Evolutionary conservation across 2,888 invertebrate species (phyloP).

Genomic region (Dendrolimus houi): DNA sequence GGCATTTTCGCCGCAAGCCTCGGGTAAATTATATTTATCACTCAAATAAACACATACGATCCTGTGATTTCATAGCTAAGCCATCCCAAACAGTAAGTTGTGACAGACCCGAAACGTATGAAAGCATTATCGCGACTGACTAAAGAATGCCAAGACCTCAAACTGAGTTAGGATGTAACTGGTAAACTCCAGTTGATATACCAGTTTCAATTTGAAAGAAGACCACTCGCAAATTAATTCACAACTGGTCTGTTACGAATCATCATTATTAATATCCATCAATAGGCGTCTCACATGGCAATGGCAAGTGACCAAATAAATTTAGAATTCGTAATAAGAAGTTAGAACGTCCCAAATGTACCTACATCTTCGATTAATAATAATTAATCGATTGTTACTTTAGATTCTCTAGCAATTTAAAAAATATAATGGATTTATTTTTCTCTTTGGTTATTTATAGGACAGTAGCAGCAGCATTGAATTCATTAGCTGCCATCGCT

Average conservation of each 20-base stretch:
- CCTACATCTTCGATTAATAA: too few species aligned
- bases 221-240: conserved; percentile 22
- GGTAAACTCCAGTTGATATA: conserved; percentile 51
- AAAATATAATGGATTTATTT: too few species aligned
- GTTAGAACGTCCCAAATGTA: too few species aligned
- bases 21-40: conserved; percentile 77
- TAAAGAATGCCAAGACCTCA: conserved; percentile 15
- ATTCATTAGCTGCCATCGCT: conserved; percentile 93
- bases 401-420: too few species aligned
- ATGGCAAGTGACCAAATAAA: too few species aligned
- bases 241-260: too few species aligned
- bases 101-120: conserved; percentile 23
- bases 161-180: conserved; percentile 37
- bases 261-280: too few species aligned
- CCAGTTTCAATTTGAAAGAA: conserved; percentile 50
- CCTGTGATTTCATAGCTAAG: too few species aligned
- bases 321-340: too few species aligned
- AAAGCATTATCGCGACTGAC: conserved; percentile 34
- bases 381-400: too few species aligned
- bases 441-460: conserved; percentile 57
- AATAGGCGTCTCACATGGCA: too few species aligned
- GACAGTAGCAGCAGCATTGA: conserved; percentile 96
- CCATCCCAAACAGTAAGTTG: too few species aligned
- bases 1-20: conserved; percentile 97
- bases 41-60: neutral